Percentiles rank a stretch among this genome's conserved stretches.
Evolutionary conservation across 2,888 invertebrate species (phyloP).

Genomic region (Abrostola tripartita): DNA sequence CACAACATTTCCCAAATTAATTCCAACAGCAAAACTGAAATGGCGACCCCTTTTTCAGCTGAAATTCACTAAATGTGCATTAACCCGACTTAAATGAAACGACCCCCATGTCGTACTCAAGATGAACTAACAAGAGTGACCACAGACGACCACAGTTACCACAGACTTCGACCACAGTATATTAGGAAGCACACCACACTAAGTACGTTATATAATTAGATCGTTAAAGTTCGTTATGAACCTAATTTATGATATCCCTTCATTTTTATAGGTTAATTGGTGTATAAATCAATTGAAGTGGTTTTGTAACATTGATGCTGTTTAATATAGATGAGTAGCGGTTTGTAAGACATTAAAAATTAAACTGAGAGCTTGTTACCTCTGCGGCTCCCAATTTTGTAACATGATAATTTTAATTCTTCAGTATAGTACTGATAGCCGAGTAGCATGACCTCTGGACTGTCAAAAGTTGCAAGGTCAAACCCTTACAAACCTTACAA

Average conservation of each 20-base stretch:
- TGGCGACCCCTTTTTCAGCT: background rate
- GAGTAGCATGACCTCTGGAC: too few species aligned
- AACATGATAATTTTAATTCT: too few species aligned
- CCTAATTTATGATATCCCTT: background rate
- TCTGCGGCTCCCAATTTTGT: too few species aligned
- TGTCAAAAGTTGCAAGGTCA: too few species aligned
- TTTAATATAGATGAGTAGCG: background rate
- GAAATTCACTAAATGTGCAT: conserved; percentile 12
- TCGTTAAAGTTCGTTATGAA: background rate
- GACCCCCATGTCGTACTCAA: conserved; percentile 18
- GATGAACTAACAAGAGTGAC: conserved; percentile 11
- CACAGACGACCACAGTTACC: background rate
- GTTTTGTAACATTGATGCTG: background rate
- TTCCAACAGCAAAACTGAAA: too few species aligned
- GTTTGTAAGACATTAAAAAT: too few species aligned
- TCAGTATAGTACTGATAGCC: too few species aligned
- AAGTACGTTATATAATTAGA: background rate
- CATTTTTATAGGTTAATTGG: background rate
- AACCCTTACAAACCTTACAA: too few species aligned
- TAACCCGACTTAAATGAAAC: conserved; percentile 12
- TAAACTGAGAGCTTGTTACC: too few species aligned
- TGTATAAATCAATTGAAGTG: background rate
- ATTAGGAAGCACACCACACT: background rate
- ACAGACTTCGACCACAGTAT: background rate
- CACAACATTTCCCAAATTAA: too few species aligned